Base-by-base conservation (phyloP, 2,797 vertebrate species). In the Poecilia gillii region DNA sequence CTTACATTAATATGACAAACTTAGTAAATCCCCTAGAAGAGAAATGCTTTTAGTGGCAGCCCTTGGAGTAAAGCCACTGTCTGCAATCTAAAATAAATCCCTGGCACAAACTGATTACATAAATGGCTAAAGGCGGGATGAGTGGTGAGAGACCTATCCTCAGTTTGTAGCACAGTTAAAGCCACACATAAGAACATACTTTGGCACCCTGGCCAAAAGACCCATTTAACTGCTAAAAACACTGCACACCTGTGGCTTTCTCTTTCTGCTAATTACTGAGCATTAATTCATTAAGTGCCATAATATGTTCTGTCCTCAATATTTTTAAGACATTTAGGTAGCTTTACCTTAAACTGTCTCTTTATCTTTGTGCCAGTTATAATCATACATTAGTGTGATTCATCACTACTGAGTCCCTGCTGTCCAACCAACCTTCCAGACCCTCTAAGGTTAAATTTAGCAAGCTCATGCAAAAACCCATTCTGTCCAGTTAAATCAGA, bases 91-190 rank as follows among this genome's bases (percentile, higher is more conserved):
- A 86, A 88, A 86, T 83, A 82, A 92, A 90, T 92, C 88, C 85
- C 84, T 80, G 77, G 82, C 89, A 86, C 81, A 85, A 89, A 91
- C 75, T 55, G 87, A 91, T 91, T 92, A 91, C 71, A 84, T 90
- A 91, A 91, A 91, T 77, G 81, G 85, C 80, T 86, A 14, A 85
- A 85, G 81, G 87, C 76, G 0, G 86, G 64, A 77, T 82, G 79
- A 87, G 71, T 1, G 36, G 45, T 59, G 64, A 64, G 41, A 81
- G 76, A 39, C 59, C 68, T 16, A 49, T 12, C 7, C 62, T 75
- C 51, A 45, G 72, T 68, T 66, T 76, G 64, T 16, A 45, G 77
- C 45, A 25, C 75, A 55, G 41, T 66, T 49, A 23, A 75, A 85
- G 28, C 74, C 73, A 9, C 53, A 55, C 16, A 11, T 55, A 84